Base-by-base conservation (phyloP, 2,797 vertebrate species). In the Scolopax rusticola region DNA sequence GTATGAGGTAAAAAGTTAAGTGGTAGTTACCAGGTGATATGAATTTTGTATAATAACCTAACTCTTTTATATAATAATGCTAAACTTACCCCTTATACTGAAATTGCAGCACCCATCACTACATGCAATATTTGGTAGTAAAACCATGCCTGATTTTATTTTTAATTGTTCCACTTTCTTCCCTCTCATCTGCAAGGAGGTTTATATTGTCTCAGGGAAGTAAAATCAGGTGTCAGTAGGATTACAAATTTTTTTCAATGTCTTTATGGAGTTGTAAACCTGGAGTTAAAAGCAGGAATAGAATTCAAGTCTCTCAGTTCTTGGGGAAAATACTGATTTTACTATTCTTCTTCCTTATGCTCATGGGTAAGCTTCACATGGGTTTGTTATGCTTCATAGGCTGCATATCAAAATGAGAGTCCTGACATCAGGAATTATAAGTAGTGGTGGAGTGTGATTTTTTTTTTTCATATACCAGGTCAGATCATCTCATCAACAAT, bases 131-230 rank as follows among this genome's bases (percentile, higher is more conserved):
- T 40, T 70, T 83, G 41, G 11, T 64, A n/a, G 53, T 60, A 78
- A 84, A 70, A 41, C 11, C 2, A 6, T 32, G 18, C 41, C 25
- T 33, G 17, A 24, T 14, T 11, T 47, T 69, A 6, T 16, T 32
- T 33, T 41, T 45, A 4, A n/a, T 11, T 32, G 45, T 30, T 8
- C 2, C 1, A 25, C 10, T 20, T 1, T 11, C 8, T 65, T 0
- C 8, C 4, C 8, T 43, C 3, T 59, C 2, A 7, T 69, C 23
- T 47, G 17, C 15, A 25, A 15, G 43, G 15, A 64, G 27, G 14
- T 11, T 76, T 67, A 6, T 76, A 8, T 82, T 48, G 8, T 84
- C 8, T 82, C 18, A 41, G 47, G 25, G 47, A 59, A 70, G 19
- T 50, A 57, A 61, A 87, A 73, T 13, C 10, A 84, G 24, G 3